Percentiles rank a stretch among this genome's conserved stretches.
Conservation (phyloP, 2,888 invertebrate genomes). For the Phaonia tiefii region DNA sequence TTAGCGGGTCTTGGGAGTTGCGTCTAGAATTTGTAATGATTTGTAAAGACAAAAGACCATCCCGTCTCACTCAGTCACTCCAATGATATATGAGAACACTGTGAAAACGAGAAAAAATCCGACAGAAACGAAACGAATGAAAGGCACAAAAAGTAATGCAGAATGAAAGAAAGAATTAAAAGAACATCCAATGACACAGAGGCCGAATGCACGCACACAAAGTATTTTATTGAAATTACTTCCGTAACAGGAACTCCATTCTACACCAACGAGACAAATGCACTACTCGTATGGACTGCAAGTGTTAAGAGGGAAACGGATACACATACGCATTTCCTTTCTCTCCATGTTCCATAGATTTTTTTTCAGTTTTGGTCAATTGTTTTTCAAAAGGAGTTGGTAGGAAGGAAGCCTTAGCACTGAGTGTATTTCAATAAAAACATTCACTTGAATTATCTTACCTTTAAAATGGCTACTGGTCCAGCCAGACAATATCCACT, state of each 20-base stretch:
- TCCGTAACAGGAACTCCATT: conserved; percentile 51
- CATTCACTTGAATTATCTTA: conserved; percentile 70
- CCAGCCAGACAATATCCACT: conserved; percentile 75
- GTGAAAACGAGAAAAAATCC: conserved; percentile 9
- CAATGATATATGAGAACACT: conserved; percentile 55
- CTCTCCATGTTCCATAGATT: not conserved
- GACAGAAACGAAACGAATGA: not conserved
- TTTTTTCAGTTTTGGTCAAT: not conserved
- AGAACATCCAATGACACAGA: conserved; percentile 11
- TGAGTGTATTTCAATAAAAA: not conserved
- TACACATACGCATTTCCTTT: conserved; percentile 57
- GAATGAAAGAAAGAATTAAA: not conserved
- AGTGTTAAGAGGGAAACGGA: conserved; percentile 47
- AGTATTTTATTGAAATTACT: conserved; percentile 58
- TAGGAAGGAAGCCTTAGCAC: not conserved
- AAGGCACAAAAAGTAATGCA: not conserved
- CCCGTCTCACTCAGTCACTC: not conserved
- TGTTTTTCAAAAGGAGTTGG: not conserved
- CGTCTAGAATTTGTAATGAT: conserved; percentile 58
- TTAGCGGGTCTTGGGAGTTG: conserved; percentile 58
- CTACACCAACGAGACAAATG: not conserved
- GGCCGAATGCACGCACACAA: not conserved
- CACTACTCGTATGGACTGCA: too few species aligned
- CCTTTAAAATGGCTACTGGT: conserved; percentile 75
- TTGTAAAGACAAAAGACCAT: not conserved